Conservation (phyloP, 2,888 invertebrate genomes). For the Mantis religiosa region DNA sequence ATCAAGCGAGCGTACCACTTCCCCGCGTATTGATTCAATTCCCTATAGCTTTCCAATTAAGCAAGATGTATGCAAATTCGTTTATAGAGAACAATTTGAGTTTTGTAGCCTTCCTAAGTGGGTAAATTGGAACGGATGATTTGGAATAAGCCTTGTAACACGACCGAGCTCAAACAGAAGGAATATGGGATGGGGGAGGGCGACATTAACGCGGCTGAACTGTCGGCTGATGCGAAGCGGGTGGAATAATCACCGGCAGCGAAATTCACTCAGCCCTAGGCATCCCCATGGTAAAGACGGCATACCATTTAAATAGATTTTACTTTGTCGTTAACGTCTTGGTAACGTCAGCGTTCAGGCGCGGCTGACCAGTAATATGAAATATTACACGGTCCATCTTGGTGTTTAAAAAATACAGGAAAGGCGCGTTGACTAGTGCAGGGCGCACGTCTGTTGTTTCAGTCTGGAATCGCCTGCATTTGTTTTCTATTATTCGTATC, state of each 20-base stretch:
- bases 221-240: neutral
- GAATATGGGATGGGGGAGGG: neutral
- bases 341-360: too few species aligned
- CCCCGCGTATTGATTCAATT: constrained; percentile 15
- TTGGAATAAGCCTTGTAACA: constrained; percentile 17
- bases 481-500: too few species aligned
- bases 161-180: constrained; percentile 6
- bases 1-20: neutral
- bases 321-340: neutral
- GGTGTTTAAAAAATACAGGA: too few species aligned
- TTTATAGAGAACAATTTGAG: constrained; percentile 30
- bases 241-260: neutral
- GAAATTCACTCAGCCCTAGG: neutral
- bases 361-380: too few species aligned
- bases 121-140: constrained; percentile 26
- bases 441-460: too few species aligned
- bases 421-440: too few species aligned
- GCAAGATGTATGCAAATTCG: constrained; percentile 29
- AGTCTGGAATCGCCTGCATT: too few species aligned
- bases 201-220: neutral
- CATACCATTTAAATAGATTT: neutral
- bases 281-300: neutral
- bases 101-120: constrained; percentile 20
- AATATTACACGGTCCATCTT: too few species aligned
- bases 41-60: constrained; percentile 29